Conservation (phyloP, 2,888 invertebrate species). For the Lutraria lutraria region DNA sequence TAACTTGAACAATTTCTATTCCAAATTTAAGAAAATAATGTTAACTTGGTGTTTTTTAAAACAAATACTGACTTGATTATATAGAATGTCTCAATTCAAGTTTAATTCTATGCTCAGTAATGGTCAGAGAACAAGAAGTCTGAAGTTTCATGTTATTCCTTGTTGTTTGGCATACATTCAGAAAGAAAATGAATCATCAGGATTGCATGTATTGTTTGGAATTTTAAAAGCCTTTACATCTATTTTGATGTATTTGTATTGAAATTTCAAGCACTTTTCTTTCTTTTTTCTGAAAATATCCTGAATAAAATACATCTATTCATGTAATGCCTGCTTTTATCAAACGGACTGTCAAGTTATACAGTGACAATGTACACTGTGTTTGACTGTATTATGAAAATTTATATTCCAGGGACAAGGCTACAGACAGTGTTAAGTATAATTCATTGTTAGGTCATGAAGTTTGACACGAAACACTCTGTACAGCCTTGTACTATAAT, state of each 20-base stretch:
- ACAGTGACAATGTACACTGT: neutral
- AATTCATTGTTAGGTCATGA: slow-evolving; percentile 39
- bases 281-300: neutral
- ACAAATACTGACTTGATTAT: no score
- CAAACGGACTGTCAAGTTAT: neutral
- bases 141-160: no score
- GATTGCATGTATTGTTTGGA: neutral
- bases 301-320: neutral
- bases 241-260: neutral
- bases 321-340: neutral
- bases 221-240: neutral
- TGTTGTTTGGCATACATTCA: no score
- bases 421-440: slow-evolving; percentile 67
- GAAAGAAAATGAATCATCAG: no score
- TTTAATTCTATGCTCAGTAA: no score
- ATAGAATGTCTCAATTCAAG: no score
- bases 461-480: neutral
- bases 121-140: no score
- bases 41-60: no score
- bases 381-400: slow-evolving; percentile 6
- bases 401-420: slow-evolving; percentile 61
- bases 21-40: no score
- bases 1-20: no score
- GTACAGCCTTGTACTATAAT: neutral
- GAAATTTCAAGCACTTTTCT: neutral